Percentiles rank a stretch among this genome's conserved stretches.
phyloP scores from a whole-genome alignment of 2,888 invertebrate species.

The Caenorhabditis imperialis region DNA sequence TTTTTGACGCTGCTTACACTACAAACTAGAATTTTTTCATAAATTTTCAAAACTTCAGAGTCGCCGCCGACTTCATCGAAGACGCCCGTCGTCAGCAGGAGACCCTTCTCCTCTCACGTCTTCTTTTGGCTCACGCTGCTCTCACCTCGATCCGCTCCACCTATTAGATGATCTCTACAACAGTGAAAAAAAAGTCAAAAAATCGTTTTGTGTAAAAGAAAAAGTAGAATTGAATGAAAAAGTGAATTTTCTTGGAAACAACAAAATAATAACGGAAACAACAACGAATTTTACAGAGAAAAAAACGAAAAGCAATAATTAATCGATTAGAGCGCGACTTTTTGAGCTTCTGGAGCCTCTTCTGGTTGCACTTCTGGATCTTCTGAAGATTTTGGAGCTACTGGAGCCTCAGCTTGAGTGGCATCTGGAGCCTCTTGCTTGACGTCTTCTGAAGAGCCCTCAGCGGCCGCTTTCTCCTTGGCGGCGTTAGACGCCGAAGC shows the following conservation, averaged over 20 bases:
- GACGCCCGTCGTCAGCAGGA: constrained; percentile 65
- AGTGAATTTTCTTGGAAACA: neutral
- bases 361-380: constrained; percentile 4
- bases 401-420: too few species aligned
- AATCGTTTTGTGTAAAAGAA: too few species aligned
- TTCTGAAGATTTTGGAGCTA: constrained; percentile 8
- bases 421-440: neutral
- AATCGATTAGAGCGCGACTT: neutral
- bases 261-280: neutral
- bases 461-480: constrained; percentile 18
- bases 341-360: constrained; percentile 4
- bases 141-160: constrained; percentile 60
- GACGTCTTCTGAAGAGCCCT: neutral
- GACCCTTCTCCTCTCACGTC: constrained; percentile 54
- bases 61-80: constrained; percentile 57
- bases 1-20: too few species aligned
- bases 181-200: too few species aligned
- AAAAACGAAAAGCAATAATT: too few species aligned
- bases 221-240: too few species aligned
- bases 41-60: constrained; percentile 31
- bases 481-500: constrained; percentile 40
- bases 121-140: constrained; percentile 62
- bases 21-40: neutral
- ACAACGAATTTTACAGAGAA: constrained; percentile 3
- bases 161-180: constrained; percentile 36